These are phyloP conservation scores for Blastobasis adustella DNA, from an alignment of 2,888 invertebrate species.

Conservation along the genomic window DNA sequence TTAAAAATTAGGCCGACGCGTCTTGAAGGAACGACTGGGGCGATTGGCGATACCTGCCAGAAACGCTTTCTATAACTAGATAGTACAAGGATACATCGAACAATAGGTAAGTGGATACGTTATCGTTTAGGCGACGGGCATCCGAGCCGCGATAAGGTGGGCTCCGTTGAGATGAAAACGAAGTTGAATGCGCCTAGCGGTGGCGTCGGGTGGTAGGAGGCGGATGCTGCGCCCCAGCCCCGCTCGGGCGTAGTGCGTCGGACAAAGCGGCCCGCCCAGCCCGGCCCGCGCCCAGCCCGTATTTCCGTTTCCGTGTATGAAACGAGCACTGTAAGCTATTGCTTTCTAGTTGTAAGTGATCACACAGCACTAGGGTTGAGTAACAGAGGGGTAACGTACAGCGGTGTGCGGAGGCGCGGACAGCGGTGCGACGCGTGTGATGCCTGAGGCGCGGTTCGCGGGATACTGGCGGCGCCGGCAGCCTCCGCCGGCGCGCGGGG, in stretches of 20 bases:
- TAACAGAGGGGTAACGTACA: conserved; percentile 28
- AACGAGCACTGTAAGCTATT: conserved; percentile 45
- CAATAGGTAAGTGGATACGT: too few relatives aligned
- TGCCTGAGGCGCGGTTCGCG: conserved; percentile 59
- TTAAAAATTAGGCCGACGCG: too few relatives aligned
- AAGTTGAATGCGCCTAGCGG: conserved; percentile 8
- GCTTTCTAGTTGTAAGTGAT: conserved; percentile 26
- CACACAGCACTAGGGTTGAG: conserved; percentile 19
- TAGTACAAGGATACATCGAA: too few relatives aligned
- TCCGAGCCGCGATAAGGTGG: too few relatives aligned
- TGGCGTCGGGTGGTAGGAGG: conserved; percentile 24
- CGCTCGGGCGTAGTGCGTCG: conserved; percentile 60
- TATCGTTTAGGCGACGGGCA: too few relatives aligned
- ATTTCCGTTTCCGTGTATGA: conserved; percentile 39
- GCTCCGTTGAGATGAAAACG: too few relatives aligned
- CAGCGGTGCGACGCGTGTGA: conserved; percentile 42
- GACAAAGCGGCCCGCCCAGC: conserved; percentile 65
- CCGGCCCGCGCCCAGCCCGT: conserved; percentile 34
- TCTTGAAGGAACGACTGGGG: too few relatives aligned
- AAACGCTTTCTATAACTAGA: too few relatives aligned
- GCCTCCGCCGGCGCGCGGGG: conserved; percentile 50
- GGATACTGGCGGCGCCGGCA: conserved; percentile 59
- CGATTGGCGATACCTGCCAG: too few relatives aligned
- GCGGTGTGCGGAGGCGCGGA: conserved; percentile 22
- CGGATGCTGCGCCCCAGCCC: conserved; percentile 69